A percentile compares a stretch with the other conserved stretches of the same genome.
Evolutionary conservation across 2,113 vertebrate species (phyloP).

Genomic region (Peromyscus californicus): DNA sequence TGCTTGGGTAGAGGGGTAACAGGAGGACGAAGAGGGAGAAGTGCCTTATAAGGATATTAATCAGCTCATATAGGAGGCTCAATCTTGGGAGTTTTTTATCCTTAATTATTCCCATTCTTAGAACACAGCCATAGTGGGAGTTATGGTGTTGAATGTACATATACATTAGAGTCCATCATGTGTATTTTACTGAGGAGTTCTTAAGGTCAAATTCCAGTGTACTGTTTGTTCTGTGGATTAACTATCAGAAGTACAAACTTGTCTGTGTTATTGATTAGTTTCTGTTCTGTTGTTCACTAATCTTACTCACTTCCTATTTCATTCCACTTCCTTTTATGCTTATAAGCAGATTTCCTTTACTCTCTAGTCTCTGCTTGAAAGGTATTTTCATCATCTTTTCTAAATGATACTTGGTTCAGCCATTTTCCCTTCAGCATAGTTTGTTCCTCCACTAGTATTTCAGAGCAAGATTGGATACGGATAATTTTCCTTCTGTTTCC

Average conservation of each 20-base stretch:
- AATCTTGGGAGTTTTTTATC: neutral
- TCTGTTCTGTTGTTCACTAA: neutral
- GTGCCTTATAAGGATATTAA: neutral
- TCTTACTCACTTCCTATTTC: neutral
- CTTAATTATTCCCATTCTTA: neutral
- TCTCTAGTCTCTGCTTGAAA: neutral
- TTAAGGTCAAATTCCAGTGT: neutral
- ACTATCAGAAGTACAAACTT: neutral
- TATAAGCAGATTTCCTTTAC: neutral
- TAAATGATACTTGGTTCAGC: neutral
- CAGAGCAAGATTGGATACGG: rapidly evolving
- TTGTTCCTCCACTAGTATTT: neutral
- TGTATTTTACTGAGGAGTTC: neutral
- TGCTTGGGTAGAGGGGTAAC: rapidly evolving
- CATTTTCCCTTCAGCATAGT: neutral
- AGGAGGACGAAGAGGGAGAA: too few species aligned
- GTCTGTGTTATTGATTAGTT: neutral
- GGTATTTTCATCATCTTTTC: neutral
- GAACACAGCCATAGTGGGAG: neutral
- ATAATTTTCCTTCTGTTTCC: neutral
- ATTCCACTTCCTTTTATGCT: neutral
- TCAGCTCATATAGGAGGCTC: too few species aligned
- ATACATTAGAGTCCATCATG: neutral
- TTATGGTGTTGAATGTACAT: too few species aligned
- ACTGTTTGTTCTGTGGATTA: neutral